These are phyloP conservation scores for Hylomyscus alleni DNA, from an alignment of 2,797 vertebrate species.

Conservation along the genomic window DNA sequence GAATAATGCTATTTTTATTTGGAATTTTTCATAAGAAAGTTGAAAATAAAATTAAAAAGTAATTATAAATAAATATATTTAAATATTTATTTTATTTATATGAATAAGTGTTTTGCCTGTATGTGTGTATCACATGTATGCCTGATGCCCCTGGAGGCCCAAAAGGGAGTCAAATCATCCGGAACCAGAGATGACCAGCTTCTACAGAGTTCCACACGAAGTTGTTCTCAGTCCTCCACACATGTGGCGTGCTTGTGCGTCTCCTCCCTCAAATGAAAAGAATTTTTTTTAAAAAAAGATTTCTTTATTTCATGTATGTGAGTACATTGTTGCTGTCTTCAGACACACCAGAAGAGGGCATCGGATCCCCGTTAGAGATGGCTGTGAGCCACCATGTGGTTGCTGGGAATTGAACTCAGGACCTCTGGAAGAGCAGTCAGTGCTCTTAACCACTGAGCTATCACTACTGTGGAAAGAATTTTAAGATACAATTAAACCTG, in stretches of 20 bases:
- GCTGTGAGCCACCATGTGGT: too few relatives aligned
- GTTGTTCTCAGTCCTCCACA: neutral
- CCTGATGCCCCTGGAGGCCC: neutral
- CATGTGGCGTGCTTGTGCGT: neutral
- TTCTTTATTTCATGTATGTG: too few relatives aligned
- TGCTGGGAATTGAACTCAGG: too few relatives aligned
- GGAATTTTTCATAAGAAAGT: neutral
- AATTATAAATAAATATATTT: neutral
- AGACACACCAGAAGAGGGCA: too few relatives aligned
- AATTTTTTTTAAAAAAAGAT: neutral
- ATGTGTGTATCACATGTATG: neutral
- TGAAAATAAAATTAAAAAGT: neutral
- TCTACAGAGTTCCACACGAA: neutral
- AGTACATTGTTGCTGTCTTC: too few relatives aligned
- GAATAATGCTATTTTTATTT: neutral
- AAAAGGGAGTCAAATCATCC: too few relatives aligned
- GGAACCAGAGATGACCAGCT: neutral
- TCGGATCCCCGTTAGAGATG: too few relatives aligned
- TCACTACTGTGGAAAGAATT: too few relatives aligned
- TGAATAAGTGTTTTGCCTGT: neutral
- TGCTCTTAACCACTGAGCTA: too few relatives aligned
- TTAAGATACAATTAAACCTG: neutral
- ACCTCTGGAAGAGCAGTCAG: too few relatives aligned
- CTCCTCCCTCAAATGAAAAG: neutral
- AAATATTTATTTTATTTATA: neutral